Evolutionary conservation across 2,113 vertebrate species (phyloP).

Genomic region (Seriola quinqueradiata): DNA sequence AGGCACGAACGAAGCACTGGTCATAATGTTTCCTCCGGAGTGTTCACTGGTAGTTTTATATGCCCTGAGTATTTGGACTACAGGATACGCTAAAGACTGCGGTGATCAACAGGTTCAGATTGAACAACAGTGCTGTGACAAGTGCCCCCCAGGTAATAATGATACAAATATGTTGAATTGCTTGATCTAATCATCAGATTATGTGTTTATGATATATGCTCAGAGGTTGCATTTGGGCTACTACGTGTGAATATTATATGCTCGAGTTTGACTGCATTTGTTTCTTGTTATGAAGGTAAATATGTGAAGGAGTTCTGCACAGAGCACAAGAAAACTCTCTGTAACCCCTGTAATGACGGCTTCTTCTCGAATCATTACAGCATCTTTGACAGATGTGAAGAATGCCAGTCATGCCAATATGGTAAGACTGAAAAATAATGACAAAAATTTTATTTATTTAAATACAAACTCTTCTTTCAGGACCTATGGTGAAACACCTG

Average conservation of each 20-base stretch:
- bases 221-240: background rate
- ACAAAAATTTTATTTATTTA: background rate
- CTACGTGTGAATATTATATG: background rate
- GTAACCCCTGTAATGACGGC: conserved; percentile 37
- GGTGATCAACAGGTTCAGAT: background rate
- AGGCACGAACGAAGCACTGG: background rate
- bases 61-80: conserved; percentile 21
- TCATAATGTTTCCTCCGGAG: conserved; percentile 57
- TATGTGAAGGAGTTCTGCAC: conserved; percentile 37
- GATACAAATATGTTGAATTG: background rate
- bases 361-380: conserved; percentile 4
- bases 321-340: background rate
- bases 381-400: conserved; percentile 38
- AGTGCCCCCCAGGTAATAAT: conserved; percentile 76
- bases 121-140: conserved; percentile 59
- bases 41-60: background rate
- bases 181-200: background rate
- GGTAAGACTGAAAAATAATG: conserved; percentile 55
- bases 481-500: background rate
- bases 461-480: background rate
- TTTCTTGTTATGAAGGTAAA: conserved; percentile 55
- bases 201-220: background rate
- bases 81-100: conserved; percentile 42
- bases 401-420: conserved; percentile 62
- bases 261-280: background rate